phyloP scores from a whole-genome alignment of 2,113 vertebrate species.

The Phalacrocorax brasilianus region DNA sequence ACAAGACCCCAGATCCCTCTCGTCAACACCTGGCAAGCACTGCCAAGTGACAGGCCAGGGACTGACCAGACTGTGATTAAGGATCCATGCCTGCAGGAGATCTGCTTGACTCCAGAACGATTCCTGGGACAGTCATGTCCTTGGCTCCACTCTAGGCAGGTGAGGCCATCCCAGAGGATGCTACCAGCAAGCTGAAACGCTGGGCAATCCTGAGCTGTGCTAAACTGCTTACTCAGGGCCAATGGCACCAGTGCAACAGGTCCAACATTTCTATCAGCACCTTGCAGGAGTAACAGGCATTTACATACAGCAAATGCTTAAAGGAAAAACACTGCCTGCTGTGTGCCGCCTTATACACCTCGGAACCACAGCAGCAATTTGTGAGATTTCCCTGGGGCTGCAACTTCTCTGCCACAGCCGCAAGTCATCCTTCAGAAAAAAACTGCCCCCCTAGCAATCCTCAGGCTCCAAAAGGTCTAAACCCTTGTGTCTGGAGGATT shows the following conservation, averaged over 20 bases:
- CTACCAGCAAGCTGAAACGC: not conserved
- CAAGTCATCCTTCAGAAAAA: not conserved
- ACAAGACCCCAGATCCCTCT: not conserved
- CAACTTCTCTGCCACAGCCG: not conserved
- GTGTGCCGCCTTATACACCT: not conserved
- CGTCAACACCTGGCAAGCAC: not conserved
- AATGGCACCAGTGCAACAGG: not conserved
- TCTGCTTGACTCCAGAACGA: not conserved
- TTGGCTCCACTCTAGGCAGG: not conserved
- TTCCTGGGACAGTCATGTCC: not conserved
- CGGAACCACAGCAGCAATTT: not conserved
- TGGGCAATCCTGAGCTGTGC: not conserved
- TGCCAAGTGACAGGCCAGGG: not conserved
- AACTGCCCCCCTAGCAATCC: not conserved
- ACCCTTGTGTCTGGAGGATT: not conserved
- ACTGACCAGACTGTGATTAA: not conserved
- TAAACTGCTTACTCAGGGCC: not conserved
- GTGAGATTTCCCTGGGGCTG: not conserved
- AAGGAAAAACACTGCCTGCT: not conserved
- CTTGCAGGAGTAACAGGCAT: not conserved
- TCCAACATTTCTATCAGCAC: not conserved
- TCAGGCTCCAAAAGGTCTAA: not conserved
- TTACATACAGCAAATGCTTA: not conserved
- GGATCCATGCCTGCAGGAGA: not conserved
- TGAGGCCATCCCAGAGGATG: not conserved